Conservation (phyloP, 2,113 vertebrate genomes). For the Dipodomys merriami region DNA sequence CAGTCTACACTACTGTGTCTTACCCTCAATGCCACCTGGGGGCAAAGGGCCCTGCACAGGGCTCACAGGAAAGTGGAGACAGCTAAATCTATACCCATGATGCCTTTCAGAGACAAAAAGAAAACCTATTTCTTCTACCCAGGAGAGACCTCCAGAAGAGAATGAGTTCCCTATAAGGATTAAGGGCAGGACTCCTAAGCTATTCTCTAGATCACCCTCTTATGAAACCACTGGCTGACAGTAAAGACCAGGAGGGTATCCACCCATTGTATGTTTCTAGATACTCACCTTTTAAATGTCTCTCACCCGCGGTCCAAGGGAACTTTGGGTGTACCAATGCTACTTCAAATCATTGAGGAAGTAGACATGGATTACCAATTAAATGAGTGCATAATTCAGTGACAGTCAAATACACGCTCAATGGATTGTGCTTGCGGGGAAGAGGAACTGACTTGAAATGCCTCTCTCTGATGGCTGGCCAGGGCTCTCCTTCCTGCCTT, state of each 20-base stretch:
- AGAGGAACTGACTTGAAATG: too few relatives aligned
- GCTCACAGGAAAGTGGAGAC: not conserved
- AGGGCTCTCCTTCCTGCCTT: not conserved
- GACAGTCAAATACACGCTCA: not conserved
- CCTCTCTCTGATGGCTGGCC: not conserved
- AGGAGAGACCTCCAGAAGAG: not conserved
- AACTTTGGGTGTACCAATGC: not conserved
- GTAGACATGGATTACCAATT: not conserved
- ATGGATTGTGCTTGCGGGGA: not conserved
- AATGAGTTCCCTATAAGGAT: not conserved
- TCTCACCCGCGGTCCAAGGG: not conserved
- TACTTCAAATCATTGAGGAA: not conserved
- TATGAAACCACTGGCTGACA: not conserved
- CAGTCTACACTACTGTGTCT: not conserved
- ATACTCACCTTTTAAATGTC: not conserved
- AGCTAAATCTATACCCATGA: not conserved
- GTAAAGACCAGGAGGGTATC: not conserved
- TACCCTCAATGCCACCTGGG: not conserved
- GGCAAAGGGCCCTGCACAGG: accelerated
- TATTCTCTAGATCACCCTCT: not conserved
- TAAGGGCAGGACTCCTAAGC: not conserved
- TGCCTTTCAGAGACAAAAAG: not conserved
- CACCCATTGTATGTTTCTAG: not conserved
- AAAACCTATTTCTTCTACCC: not conserved
- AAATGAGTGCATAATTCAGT: too few relatives aligned